Evolutionary conservation across 2,888 invertebrate genomes (phyloP).

Genomic region (Synergus japonicus): DNA sequence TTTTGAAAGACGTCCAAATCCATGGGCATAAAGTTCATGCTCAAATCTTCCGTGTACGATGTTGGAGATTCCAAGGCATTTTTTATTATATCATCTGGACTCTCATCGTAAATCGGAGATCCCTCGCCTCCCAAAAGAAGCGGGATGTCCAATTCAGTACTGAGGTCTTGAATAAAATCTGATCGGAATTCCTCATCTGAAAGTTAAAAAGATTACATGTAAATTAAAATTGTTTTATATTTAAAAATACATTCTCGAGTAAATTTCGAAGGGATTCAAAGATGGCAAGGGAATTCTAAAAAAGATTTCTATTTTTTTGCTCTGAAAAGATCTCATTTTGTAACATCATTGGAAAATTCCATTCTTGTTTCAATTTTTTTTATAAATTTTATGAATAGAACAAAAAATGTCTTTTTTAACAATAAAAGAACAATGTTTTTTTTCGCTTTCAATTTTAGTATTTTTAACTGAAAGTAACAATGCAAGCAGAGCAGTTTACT

Average conservation of each 20-base stretch:
- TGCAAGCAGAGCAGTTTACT: constrained; percentile 38
- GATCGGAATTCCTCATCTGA: constrained; percentile 65
- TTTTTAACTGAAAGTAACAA: background rate
- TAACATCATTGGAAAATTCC: background rate
- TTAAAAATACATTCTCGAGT: background rate
- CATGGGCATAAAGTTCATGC: constrained; percentile 52
- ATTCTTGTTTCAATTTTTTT: constrained; percentile 14
- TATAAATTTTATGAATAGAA: constrained; percentile 2
- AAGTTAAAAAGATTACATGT: constrained; percentile 45
- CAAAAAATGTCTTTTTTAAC: background rate
- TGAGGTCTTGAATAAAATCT: constrained; percentile 70
- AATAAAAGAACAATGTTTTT: background rate
- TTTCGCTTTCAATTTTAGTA: background rate
- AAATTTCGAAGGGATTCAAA: background rate
- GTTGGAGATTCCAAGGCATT: constrained; percentile 56
- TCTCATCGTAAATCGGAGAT: constrained; percentile 62
- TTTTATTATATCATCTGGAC: constrained; percentile 66
- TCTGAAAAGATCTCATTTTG: too few species aligned
- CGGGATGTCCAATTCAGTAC: constrained; percentile 69
- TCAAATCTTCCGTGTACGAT: constrained; percentile 57
- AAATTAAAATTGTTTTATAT: background rate
- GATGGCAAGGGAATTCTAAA: background rate
- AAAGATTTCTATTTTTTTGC: too few species aligned
- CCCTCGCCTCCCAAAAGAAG: constrained; percentile 63
- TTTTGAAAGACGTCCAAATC: constrained; percentile 35